phyloP scores from a whole-genome alignment of 2,113 vertebrate species.

The Athene cunicularia region DNA sequence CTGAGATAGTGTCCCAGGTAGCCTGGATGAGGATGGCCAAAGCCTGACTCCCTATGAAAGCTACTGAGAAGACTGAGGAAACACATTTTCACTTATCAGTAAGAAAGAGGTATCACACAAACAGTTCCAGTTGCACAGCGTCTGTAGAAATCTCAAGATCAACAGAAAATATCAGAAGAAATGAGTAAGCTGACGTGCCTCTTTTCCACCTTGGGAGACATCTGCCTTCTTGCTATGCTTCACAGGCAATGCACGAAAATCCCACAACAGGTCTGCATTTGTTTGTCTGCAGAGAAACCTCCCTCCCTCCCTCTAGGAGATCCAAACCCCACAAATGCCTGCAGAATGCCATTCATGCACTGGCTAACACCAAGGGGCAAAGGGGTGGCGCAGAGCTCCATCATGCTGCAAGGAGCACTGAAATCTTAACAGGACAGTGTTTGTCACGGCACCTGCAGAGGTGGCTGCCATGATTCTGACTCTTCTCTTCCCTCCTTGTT shows the following conservation, averaged over 20 bases:
- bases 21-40: not conserved
- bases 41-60: not conserved
- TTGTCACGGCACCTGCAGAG: not conserved
- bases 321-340: not conserved
- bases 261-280: not conserved
- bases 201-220: not conserved
- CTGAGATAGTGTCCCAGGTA: not conserved
- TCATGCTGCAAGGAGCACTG: not conserved
- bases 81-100: not conserved
- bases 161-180: not conserved
- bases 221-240: not conserved
- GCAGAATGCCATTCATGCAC: not conserved
- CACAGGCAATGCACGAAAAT: accelerated
- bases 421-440: not conserved
- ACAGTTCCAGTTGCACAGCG: not conserved
- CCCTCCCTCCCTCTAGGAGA: not conserved
- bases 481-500: not conserved
- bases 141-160: not conserved
- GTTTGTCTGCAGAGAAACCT: not conserved
- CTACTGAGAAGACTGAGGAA: not conserved
- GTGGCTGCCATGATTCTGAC: not conserved
- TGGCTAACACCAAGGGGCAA: not conserved
- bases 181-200: not conserved
- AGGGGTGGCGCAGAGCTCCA: not conserved
- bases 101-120: not conserved